These are phyloP conservation scores for Drosophila pallidifrons DNA, from an alignment of 1,140 invertebrate genomes.

Conservation along the genomic window DNA sequence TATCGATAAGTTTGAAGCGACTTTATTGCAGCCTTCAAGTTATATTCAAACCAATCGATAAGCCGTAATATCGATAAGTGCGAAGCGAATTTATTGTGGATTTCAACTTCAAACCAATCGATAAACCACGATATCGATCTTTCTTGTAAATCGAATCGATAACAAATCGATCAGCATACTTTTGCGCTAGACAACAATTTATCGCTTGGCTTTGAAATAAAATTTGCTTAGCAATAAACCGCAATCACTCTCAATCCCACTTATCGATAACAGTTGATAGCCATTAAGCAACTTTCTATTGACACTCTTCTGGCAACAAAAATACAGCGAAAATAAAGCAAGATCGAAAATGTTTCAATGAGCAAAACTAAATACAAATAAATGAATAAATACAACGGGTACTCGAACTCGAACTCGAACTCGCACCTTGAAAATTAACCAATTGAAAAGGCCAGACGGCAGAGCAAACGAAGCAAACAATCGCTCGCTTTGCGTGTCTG, in stretches of 20 bases:
- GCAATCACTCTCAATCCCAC: not conserved
- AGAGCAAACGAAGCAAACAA: slow-evolving; percentile 32
- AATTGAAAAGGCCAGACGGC: slow-evolving; percentile 26
- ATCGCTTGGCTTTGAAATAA: not conserved
- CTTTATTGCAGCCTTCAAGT: too few species aligned
- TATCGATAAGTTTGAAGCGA: too few species aligned
- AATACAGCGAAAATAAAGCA: not conserved
- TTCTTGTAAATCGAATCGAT: too few species aligned
- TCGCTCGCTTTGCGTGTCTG: slow-evolving; percentile 38
- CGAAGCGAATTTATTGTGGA: too few species aligned
- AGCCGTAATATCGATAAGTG: too few species aligned
- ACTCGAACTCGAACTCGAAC: slow-evolving; percentile 19
- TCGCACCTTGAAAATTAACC: slow-evolving; percentile 37
- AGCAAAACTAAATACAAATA: slow-evolving; percentile 9
- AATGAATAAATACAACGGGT: slow-evolving; percentile 8
- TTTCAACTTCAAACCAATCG: too few species aligned
- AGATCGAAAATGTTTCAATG: slow-evolving; percentile 15
- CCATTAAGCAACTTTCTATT: slow-evolving; percentile 24
- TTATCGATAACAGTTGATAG: slow-evolving; percentile 13
- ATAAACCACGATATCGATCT: too few species aligned
- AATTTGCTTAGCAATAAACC: not conserved
- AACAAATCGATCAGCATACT: not conserved
- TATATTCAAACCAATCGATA: too few species aligned
- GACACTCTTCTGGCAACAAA: slow-evolving; percentile 5
- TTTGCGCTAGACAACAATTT: not conserved